Conservation (phyloP, 2,888 invertebrate species). For the Athalia circularis region DNA sequence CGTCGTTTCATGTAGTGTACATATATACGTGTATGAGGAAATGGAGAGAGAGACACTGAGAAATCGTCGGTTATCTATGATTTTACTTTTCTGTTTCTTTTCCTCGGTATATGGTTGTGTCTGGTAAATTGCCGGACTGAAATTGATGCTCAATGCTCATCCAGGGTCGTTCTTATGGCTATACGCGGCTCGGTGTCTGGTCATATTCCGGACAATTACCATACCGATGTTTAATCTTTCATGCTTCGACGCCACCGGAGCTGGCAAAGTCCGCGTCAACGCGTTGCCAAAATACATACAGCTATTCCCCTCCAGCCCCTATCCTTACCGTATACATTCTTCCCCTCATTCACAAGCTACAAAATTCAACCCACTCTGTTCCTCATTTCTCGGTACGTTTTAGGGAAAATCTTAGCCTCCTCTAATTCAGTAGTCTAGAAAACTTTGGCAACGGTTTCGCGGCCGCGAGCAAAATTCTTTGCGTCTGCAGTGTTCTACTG, state of each 20-base stretch:
- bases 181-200: slow-evolving; percentile 22
- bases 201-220: slow-evolving; percentile 54
- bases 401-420: slow-evolving; percentile 12
- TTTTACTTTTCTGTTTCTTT: too few relatives aligned
- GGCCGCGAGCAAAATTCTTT: background rate
- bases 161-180: background rate
- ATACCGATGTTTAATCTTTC: slow-evolving; percentile 54
- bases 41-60: too few relatives aligned
- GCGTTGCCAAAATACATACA: slow-evolving; percentile 52
- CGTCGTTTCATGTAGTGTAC: background rate
- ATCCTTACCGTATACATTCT: background rate
- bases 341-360: background rate
- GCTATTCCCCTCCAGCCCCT: background rate
- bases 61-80: too few relatives aligned
- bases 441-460: slow-evolving; percentile 35
- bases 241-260: slow-evolving; percentile 49
- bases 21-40: background rate
- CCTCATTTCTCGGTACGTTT: background rate
- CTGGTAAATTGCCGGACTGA: slow-evolving; percentile 7
- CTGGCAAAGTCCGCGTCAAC: slow-evolving; percentile 48
- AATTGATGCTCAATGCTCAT: slow-evolving; percentile 26
- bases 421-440: slow-evolving; percentile 36
- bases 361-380: background rate
- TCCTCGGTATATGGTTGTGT: too few relatives aligned
- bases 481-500: background rate